phyloP scores from a whole-genome alignment of 2,797 vertebrate genomes.

The Falco cherrug region DNA sequence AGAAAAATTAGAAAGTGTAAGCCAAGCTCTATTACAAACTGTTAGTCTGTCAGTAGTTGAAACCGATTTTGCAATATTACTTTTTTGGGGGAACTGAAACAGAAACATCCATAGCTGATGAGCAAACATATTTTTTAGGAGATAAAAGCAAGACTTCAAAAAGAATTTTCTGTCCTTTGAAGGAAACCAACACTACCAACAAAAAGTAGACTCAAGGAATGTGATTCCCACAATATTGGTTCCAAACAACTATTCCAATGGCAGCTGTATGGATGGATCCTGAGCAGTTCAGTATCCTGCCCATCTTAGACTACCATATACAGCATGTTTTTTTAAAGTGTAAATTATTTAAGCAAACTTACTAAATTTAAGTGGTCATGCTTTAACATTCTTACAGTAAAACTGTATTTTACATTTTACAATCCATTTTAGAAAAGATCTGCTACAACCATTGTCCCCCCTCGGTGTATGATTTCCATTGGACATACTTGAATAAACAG shows the following conservation, averaged over 20 bases:
- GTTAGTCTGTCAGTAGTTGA: constrained; percentile 22
- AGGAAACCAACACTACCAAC: background rate
- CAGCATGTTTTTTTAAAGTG: background rate
- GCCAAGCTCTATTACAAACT: constrained; percentile 29
- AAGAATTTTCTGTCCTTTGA: background rate
- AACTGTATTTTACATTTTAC: background rate
- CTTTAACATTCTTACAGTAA: background rate
- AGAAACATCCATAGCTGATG: background rate
- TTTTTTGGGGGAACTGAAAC: background rate
- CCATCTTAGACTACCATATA: background rate
- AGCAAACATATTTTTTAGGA: background rate
- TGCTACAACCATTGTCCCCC: background rate
- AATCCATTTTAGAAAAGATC: background rate
- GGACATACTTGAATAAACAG: background rate
- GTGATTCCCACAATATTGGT: background rate
- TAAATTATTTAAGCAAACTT: background rate
- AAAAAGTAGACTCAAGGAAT: background rate
- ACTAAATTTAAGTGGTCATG: background rate
- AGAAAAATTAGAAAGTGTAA: background rate
- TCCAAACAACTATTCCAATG: background rate
- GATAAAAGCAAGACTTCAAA: background rate
- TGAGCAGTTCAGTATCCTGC: background rate
- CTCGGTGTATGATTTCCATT: background rate
- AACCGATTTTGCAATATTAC: background rate
- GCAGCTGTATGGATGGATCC: background rate